phyloP scores from a whole-genome alignment of 1,140 invertebrate species.

The Copidosoma floridanum region DNA sequence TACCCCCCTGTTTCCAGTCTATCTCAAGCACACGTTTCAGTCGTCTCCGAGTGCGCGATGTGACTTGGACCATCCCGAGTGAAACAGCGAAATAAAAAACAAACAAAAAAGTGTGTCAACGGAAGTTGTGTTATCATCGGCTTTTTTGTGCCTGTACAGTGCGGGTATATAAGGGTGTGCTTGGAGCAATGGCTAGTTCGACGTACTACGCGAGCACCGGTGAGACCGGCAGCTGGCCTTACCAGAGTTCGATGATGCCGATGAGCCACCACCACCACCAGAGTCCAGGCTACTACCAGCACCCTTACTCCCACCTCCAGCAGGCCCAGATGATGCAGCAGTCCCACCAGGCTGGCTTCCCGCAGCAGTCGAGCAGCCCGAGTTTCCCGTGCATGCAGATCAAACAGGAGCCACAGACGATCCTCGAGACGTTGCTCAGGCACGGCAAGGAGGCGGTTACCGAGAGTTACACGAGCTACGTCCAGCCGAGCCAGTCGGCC shows the following conservation, averaged over 20 bases:
- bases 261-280: neutral
- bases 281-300: neutral
- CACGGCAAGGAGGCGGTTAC: slow-evolving; percentile 34
- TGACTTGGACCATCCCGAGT: neutral
- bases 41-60: neutral
- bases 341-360: neutral
- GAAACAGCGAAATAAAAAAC: too few species aligned
- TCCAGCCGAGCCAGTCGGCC: neutral
- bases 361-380: neutral
- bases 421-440: slow-evolving; percentile 36
- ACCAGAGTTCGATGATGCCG: slow-evolving; percentile 18
- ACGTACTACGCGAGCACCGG: slow-evolving; percentile 25
- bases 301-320: neutral
- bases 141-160: neutral
- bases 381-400: neutral
- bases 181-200: slow-evolving; percentile 35
- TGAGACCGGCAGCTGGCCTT: slow-evolving; percentile 37
- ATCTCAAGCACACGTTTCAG: too few species aligned
- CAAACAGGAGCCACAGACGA: slow-evolving; percentile 20
- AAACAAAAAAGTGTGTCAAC: too few species aligned
- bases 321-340: neutral
- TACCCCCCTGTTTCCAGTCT: too few species aligned
- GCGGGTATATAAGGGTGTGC: too few species aligned
- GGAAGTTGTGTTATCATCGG: neutral
- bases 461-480: slow-evolving; percentile 17